A percentile compares a stretch with the other conserved stretches of the same genome.
Conservation (phyloP, 2,797 vertebrate species). For the Fundulus diaphanus region DNA sequence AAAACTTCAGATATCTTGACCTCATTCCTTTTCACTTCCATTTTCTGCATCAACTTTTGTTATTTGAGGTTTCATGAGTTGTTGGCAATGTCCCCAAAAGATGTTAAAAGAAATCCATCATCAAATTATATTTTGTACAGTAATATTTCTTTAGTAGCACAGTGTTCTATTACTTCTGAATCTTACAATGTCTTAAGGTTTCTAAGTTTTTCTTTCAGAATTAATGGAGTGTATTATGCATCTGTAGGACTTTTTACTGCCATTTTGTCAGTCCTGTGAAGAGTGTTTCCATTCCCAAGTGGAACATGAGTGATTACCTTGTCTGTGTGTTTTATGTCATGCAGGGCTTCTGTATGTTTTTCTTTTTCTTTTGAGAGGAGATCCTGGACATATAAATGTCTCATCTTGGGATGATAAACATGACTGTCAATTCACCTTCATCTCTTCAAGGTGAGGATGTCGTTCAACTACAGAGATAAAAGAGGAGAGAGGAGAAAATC, state of each 20-base stretch:
- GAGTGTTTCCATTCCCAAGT: background rate
- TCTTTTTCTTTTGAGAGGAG: background rate
- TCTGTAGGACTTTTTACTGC: background rate
- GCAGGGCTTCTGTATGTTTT: background rate
- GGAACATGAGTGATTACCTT: slow-evolving; percentile 2
- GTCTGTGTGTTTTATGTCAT: too few relatives aligned
- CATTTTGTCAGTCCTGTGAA: background rate
- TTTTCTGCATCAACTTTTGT: background rate
- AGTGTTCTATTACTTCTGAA: background rate
- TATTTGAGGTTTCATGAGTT: background rate
- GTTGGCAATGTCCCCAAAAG: background rate
- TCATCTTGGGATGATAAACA: slow-evolving; percentile 2
- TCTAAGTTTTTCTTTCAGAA: background rate
- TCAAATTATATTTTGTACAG: background rate
- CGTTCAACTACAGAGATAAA: background rate
- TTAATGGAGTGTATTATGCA: background rate
- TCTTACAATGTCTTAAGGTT: background rate
- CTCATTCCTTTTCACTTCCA: too few relatives aligned
- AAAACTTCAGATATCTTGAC: too few relatives aligned
- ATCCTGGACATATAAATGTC: slow-evolving; percentile 7
- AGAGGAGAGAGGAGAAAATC: background rate
- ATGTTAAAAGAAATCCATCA: background rate
- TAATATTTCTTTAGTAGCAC: background rate
- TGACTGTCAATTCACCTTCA: slow-evolving; percentile 3
- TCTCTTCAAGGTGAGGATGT: background rate